Conservation (phyloP, 2,888 invertebrate species). For the Conchocele bisecta region DNA sequence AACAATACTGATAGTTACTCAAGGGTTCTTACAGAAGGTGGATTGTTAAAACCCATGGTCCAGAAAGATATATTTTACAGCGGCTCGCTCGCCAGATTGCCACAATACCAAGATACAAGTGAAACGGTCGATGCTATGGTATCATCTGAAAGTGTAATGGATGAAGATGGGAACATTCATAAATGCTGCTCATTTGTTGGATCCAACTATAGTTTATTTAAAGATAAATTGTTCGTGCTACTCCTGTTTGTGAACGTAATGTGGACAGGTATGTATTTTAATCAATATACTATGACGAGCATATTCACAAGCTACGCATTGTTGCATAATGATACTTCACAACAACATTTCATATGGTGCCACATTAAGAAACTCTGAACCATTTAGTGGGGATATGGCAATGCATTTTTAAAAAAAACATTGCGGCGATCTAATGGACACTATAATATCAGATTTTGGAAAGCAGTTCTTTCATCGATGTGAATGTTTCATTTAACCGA, state of each 20-base stretch:
- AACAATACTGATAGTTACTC: neutral
- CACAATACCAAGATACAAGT: constrained; percentile 73
- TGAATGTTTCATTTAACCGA: too few relatives aligned
- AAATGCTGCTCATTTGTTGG: constrained; percentile 4
- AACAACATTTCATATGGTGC: too few relatives aligned
- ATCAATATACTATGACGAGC: too few relatives aligned
- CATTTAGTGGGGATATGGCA: too few relatives aligned
- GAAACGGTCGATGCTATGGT: neutral
- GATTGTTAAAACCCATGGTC: constrained; percentile 87
- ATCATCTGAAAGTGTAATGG: constrained; percentile 5
- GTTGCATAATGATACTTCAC: too few relatives aligned
- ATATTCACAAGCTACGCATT: too few relatives aligned
- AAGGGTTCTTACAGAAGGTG: constrained; percentile 1
- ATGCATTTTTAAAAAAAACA: too few relatives aligned
- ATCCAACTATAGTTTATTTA: constrained; percentile 50
- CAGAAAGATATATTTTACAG: constrained; percentile 95
- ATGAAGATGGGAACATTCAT: neutral
- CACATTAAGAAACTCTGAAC: too few relatives aligned
- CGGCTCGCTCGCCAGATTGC: constrained; percentile 87
- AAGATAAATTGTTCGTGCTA: constrained; percentile 64
- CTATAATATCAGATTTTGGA: too few relatives aligned
- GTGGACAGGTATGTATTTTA: constrained; percentile 72
- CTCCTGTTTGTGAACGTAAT: constrained; percentile 64
- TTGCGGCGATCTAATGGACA: too few relatives aligned
- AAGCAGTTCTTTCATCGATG: too few relatives aligned